These are phyloP conservation scores for Neogale vison DNA, from an alignment of 2,113 vertebrate genomes.

Conservation along the genomic window DNA sequence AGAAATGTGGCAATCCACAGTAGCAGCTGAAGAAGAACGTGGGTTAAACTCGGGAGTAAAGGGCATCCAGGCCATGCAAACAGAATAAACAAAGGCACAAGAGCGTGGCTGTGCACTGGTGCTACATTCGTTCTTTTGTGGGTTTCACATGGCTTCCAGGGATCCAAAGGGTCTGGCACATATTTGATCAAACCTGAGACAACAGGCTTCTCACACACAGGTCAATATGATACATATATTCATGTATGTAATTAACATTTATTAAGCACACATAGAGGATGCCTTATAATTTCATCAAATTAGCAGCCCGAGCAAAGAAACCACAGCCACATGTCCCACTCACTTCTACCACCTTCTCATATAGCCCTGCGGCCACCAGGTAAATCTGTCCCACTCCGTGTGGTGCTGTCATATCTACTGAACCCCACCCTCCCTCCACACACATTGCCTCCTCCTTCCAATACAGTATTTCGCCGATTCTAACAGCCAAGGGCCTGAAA, in stretches of 20 bases:
- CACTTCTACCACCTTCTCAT: neutral
- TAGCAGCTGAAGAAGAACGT: neutral
- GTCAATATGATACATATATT: neutral
- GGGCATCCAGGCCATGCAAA: neutral
- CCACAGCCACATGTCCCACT: neutral
- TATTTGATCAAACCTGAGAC: neutral
- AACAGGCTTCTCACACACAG: neutral
- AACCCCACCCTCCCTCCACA: neutral
- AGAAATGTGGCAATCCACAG: neutral
- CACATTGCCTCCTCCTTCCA: neutral
- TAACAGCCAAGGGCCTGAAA: conserved; percentile 23
- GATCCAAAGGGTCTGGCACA: neutral
- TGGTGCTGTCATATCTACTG: neutral
- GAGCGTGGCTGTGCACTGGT: neutral
- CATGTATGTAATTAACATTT: neutral
- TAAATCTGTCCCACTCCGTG: neutral
- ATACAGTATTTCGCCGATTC: neutral
- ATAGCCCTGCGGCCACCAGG: neutral
- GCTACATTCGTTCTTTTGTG: neutral
- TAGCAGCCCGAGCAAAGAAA: neutral
- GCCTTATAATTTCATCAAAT: neutral
- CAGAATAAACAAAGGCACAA: neutral
- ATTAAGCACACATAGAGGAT: neutral
- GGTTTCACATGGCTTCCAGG: neutral
- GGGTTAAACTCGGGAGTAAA: neutral